phyloP scores from a whole-genome alignment of 1,140 invertebrate species.

The Patella vulgata region DNA sequence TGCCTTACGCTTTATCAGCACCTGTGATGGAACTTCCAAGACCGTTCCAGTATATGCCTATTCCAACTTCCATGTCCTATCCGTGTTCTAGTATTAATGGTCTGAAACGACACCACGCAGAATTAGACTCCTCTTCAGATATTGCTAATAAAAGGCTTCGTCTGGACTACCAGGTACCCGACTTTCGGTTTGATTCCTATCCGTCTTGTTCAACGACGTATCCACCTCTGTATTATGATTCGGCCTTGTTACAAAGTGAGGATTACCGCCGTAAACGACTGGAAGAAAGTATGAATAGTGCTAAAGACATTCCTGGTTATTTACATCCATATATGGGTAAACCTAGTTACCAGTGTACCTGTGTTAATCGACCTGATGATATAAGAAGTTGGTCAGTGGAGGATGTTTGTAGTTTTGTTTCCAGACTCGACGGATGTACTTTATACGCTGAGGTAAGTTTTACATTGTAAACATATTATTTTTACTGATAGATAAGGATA shows the following conservation, averaged over 20 bases:
- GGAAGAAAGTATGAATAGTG: too few relatives aligned
- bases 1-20: conserved; percentile 14
- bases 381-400: conserved; percentile 47
- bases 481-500: too few relatives aligned
- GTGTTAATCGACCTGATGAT: conserved; percentile 32
- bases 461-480: not conserved
- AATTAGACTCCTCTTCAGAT: conserved; percentile 14
- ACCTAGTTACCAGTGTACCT: too few relatives aligned
- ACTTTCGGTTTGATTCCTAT: conserved; percentile 1
- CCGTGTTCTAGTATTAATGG: not conserved
- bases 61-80: conserved; percentile 7
- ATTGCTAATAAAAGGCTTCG: conserved; percentile 12
- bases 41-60: conserved; percentile 1
- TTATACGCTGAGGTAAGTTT: conserved; percentile 45
- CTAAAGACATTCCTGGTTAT: too few relatives aligned
- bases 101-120: not conserved
- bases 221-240: not conserved
- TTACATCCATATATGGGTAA: too few relatives aligned
- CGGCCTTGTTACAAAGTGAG: not conserved
- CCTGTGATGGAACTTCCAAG: conserved; percentile 25
- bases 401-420: conserved; percentile 44
- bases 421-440: conserved; percentile 42
- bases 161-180: conserved; percentile 3
- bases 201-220: not conserved
- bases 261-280: too few relatives aligned